phyloP scores from a whole-genome alignment of 1,140 invertebrate genomes.

The Xylocopa sonorina region DNA sequence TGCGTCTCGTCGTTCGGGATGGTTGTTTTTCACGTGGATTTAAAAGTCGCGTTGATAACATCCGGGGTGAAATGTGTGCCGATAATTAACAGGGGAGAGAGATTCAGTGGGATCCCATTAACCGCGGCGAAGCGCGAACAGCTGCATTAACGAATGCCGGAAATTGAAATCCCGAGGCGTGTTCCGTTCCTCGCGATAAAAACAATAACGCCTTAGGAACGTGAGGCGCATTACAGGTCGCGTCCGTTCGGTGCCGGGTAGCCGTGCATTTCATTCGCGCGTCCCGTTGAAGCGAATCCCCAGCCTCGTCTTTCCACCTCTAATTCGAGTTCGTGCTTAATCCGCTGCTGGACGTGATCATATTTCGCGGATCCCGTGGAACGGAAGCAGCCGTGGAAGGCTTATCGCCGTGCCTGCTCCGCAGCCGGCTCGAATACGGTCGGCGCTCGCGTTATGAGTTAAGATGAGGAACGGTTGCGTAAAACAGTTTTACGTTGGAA shows the following conservation, averaged over 20 bases:
- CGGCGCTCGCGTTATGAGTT: conserved; percentile 23
- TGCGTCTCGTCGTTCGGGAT: too few relatives aligned
- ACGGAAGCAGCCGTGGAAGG: conserved; percentile 54
- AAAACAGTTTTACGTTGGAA: conserved; percentile 41
- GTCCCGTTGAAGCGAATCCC: not conserved
- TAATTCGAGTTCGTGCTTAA: conserved; percentile 58
- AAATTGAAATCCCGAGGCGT: conserved; percentile 35
- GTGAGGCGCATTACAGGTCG: conserved; percentile 1
- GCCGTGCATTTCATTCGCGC: conserved; percentile 1
- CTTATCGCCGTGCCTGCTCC: too few relatives aligned
- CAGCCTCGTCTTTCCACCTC: not conserved
- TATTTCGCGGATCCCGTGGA: conserved; percentile 61
- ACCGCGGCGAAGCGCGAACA: too few relatives aligned
- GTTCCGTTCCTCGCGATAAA: conserved; percentile 10
- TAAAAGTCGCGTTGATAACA: too few relatives aligned
- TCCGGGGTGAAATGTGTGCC: too few relatives aligned
- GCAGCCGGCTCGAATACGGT: conserved; percentile 25
- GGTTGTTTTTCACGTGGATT: too few relatives aligned
- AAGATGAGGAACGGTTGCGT: conserved; percentile 41
- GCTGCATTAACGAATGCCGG: not conserved
- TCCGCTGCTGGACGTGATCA: conserved; percentile 56
- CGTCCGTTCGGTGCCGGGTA: not conserved
- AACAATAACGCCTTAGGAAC: conserved; percentile 23
- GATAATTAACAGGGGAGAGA: not conserved
- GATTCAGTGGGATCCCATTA: too few relatives aligned